Evolutionary conservation across 2,888 invertebrate species (phyloP).

Genomic region (Azorinus chamasolen): DNA sequence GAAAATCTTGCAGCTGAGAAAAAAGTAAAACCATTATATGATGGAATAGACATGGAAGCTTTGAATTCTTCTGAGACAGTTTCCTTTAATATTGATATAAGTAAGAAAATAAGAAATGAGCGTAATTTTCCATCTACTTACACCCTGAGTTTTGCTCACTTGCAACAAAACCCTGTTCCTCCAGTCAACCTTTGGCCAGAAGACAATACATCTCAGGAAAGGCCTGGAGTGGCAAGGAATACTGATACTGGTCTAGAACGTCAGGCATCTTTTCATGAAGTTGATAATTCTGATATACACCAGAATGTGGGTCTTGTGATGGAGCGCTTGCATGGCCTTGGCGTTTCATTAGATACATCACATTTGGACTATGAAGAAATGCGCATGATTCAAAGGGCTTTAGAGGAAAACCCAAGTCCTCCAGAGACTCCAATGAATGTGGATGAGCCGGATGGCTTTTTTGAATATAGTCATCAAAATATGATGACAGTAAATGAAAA

Average conservation of each 20-base stretch:
- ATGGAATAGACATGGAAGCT: conserved; percentile 37
- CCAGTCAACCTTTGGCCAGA: too few species aligned
- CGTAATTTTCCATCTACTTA: too few species aligned
- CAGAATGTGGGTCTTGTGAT: conserved; percentile 27
- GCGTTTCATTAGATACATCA: conserved; percentile 37
- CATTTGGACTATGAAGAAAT: conserved; percentile 58
- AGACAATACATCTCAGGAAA: too few species aligned
- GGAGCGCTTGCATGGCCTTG: conserved; percentile 27
- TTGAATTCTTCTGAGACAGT: too few species aligned
- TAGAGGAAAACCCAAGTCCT: conserved; percentile 60
- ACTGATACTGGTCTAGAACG: too few species aligned
- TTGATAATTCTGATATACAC: conserved; percentile 1
- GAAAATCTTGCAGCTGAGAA: conserved; percentile 32
- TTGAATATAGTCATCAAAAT: background rate
- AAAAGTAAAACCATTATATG: conserved; percentile 45
- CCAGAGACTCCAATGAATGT: conserved; percentile 28
- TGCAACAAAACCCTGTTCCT: too few species aligned
- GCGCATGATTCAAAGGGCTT: conserved; percentile 56
- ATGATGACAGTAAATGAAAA: conserved; percentile 1
- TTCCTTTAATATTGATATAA: too few species aligned
- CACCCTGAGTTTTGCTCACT: too few species aligned
- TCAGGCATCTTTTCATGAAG: background rate
- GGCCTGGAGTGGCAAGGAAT: too few species aligned
- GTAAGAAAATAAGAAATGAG: too few species aligned
- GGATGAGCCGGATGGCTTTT: background rate